phyloP scores from a whole-genome alignment of 2,888 invertebrate species.

The Lithophane socia region DNA sequence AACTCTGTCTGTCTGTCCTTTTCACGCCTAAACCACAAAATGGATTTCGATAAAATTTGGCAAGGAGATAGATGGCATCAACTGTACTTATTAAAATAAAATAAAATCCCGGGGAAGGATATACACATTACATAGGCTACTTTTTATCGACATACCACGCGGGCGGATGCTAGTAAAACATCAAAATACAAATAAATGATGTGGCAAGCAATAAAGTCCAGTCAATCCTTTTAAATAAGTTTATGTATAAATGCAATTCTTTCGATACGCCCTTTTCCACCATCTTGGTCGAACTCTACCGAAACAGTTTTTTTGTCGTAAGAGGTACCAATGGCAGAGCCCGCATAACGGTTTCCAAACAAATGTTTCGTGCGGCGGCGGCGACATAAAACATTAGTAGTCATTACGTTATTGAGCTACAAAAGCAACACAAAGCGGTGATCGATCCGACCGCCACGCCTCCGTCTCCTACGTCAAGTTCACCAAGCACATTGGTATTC shows the following conservation, averaged over 20 bases:
- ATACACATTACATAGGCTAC: too few relatives aligned
- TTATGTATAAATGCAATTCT: neutral
- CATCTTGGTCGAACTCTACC: neutral
- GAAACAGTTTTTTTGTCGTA: neutral
- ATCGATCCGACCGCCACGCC: conserved; percentile 46
- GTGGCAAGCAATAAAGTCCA: neutral
- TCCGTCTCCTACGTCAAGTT: conserved; percentile 45
- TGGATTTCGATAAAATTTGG: too few relatives aligned
- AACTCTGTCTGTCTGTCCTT: too few relatives aligned
- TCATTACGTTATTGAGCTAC: conserved; percentile 5
- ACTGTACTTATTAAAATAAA: too few relatives aligned
- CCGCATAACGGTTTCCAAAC: conserved; percentile 38
- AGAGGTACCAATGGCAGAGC: neutral
- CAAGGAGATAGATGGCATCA: too few relatives aligned
- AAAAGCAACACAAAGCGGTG: conserved; percentile 36
- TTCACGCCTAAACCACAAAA: too few relatives aligned
- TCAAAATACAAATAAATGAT: neutral
- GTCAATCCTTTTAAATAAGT: neutral
- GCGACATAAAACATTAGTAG: conserved; percentile 25
- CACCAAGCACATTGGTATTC: conserved; percentile 59
- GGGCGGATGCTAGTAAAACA: neutral
- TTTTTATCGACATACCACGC: too few relatives aligned
- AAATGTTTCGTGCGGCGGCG: conserved; percentile 18
- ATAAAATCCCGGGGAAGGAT: too few relatives aligned
- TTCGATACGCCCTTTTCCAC: neutral